Evolutionary conservation across 2,113 vertebrate genomes (phyloP).

Genomic region (Chaetodon trifascialis): DNA sequence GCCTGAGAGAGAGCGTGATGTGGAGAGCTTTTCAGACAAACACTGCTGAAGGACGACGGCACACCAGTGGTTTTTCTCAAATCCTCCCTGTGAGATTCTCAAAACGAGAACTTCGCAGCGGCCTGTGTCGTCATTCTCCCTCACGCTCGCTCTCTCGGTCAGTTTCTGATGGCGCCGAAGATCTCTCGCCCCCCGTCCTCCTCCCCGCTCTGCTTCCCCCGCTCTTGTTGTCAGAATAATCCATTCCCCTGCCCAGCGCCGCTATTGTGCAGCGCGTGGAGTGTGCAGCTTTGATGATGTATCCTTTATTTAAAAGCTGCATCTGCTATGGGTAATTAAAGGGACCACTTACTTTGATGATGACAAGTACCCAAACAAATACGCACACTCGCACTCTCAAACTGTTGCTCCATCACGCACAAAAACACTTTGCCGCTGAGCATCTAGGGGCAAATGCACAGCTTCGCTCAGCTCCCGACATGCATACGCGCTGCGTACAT

Average conservation of each 20-base stretch:
- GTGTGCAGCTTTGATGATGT: conserved; percentile 80
- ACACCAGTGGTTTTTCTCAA: neutral
- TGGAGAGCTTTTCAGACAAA: conserved; percentile 9
- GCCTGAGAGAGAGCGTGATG: neutral
- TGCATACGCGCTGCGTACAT: neutral
- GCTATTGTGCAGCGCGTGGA: conserved; percentile 71
- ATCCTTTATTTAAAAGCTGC: conserved; percentile 84
- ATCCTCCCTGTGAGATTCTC: neutral
- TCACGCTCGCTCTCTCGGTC: conserved; percentile 6
- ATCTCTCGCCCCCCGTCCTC: neutral
- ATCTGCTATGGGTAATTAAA: conserved; percentile 87
- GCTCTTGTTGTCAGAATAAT: conserved; percentile 46
- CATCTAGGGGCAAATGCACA: conserved; percentile 30
- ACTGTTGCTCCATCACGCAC: conserved; percentile 52
- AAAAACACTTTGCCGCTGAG: conserved; percentile 5
- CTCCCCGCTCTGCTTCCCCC: neutral
- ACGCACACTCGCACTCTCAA: conserved; percentile 47
- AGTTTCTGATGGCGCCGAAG: conserved; percentile 14
- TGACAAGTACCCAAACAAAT: conserved; percentile 73
- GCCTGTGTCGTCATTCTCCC: conserved; percentile 38
- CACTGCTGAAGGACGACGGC: neutral
- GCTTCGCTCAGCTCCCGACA: conserved; percentile 8
- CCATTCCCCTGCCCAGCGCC: conserved; percentile 51
- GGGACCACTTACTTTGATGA: conserved; percentile 82
- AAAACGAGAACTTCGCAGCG: conserved; percentile 21